Evolutionary conservation across 2,113 vertebrate genomes (phyloP), one percentile per base, ranked within the genome.

Genomic region (Takifugu flavidus): DNA sequence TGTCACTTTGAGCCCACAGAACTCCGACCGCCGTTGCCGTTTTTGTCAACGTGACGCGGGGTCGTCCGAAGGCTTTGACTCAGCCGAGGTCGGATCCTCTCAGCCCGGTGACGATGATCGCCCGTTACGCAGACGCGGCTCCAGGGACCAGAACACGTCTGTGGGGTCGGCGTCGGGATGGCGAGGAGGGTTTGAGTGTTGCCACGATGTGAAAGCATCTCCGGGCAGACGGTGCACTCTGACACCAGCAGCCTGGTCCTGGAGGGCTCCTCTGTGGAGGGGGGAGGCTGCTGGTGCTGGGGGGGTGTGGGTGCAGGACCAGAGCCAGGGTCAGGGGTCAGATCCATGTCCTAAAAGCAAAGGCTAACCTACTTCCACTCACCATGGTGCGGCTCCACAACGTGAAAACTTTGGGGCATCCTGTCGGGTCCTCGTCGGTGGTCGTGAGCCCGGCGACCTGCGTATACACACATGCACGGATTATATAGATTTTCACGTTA

Each of bases 281-380:
- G 68, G 56, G 65, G 70, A 20, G 20, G 20, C 20, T 20, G 20
- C 20, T 20, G 20, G 20, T 20, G 20, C 20, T 20, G 20, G 72
- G 26, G 64, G 54, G 29, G 58, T 28, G 62, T 31, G 60, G 6
- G 68, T 80, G 75, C 74, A 78, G 87, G 82, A 86, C 82, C 77
- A 70, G 65, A 78, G 83, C 84, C 86, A 79, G 81, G 87, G 89
- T 89, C 82, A 76, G 3, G 11, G 83, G 89, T 82, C 34, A 59
- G 70, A 69, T 81, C 54, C 62, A 82, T 84, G 86, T 91, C 89
- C 89, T 85, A 76, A 85, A 86, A 90, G 82, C 88, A 88, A 89
- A 90, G 68, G 76, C 66, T 86, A 91, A 87, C 90, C 90, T 84
- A 88, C 72, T 89, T 90, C 82, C 75, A 55, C 53, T 45, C 56